Evolutionary conservation across 2,888 invertebrate genomes (phyloP), one percentile per base, ranked within the genome.

Genomic region (Anagyrus pseudococci): DNA sequence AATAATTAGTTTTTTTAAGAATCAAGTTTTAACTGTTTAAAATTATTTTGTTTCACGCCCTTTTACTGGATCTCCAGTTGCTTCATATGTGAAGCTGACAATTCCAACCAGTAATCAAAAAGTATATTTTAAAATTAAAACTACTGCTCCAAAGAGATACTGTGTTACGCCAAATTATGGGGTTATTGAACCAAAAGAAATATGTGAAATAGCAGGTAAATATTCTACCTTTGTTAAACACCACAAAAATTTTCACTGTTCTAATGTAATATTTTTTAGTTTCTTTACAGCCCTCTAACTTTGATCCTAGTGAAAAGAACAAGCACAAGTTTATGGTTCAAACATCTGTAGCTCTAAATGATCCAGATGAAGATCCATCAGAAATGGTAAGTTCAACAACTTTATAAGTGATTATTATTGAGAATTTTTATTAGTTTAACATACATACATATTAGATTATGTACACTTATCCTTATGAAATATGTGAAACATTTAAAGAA

Each of bases 311-410:
- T 83, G 96, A 98, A 82, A 97, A 96, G 83, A 94, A 93, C 82
- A 97, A 97, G 86, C 99, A 99, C 85, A 99, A 99, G 87, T 99
- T 99, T 82, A 99, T 99, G 98, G 98, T 99, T 73, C 98, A 99
- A 84, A 93, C 96, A 70, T 88, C 96, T 74, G 87, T 93, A 81
- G 93, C 92, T 67, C 94, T 95, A 3, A 92, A 90, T 43, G 84
- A 86, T 62, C 89, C 89, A 74, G 85, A 88, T 74, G 93, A 93
- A 73, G 71, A 69, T 58, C 60, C 70, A 63, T 62, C 67, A 52
- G 75, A 77, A 60, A 73, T 79, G 67, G 79, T 80, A 68, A 68
- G 74, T 68, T 33, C 20, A 23, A n/a, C n/a, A n/a, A n/a, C n/a
- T n/a, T n/a, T n/a, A n/a, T n/a, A n/a, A n/a, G n/a, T n/a, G n/a